Conservation (phyloP, 2,888 invertebrate species). For the Plutella xylostella region DNA sequence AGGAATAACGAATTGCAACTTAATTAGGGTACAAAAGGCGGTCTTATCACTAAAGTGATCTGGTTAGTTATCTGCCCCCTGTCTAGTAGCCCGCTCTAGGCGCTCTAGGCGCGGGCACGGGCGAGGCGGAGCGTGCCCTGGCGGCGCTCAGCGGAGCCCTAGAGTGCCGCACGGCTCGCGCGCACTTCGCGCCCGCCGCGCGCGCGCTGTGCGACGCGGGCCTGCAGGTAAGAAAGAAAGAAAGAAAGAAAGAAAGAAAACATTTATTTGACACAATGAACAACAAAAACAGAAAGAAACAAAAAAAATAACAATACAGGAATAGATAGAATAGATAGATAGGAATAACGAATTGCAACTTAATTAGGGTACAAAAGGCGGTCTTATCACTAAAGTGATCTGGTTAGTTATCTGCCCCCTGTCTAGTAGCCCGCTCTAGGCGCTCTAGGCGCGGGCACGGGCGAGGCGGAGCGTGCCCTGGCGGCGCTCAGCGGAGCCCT, state of each 20-base stretch:
- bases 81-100: constrained; percentile 80
- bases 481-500: constrained; percentile 76
- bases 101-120: constrained; percentile 81
- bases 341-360: too few relatives aligned
- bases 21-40: too few relatives aligned
- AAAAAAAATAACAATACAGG: too few relatives aligned
- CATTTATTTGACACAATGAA: too few relatives aligned
- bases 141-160: constrained; percentile 76
- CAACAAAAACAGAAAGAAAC: too few relatives aligned
- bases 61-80: too few relatives aligned
- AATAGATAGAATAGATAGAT: too few relatives aligned
- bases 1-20: too few relatives aligned
- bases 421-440: constrained; percentile 80
- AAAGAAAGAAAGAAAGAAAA: background rate
- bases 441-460: constrained; percentile 81
- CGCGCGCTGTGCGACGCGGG: constrained; percentile 87
- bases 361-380: too few relatives aligned
- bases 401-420: too few relatives aligned
- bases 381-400: too few relatives aligned
- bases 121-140: constrained; percentile 79
- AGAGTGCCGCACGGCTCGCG: constrained; percentile 86
- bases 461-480: constrained; percentile 79
- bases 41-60: too few relatives aligned
- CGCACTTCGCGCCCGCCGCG: constrained; percentile 84
- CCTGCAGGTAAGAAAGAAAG: constrained; percentile 48